Evolutionary conservation across 2,113 vertebrate genomes (phyloP), one percentile per base, ranked within the genome.

Genomic region (Pionites leucogaster): DNA sequence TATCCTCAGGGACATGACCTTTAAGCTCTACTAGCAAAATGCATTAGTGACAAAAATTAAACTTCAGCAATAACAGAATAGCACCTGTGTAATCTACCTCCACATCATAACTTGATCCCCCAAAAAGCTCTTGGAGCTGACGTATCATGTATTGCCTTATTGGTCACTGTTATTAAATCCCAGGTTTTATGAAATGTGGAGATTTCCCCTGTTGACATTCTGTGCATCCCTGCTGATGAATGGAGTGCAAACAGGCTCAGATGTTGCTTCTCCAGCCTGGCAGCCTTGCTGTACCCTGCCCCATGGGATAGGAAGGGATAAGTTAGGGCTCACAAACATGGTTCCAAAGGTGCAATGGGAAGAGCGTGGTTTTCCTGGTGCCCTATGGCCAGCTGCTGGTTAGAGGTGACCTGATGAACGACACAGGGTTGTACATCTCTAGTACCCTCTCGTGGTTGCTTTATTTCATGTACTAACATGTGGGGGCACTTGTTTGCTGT

Each of bases 11-110:
- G 93, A 93, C 33, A 0, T 20, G 78, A 92, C 95, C 82, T 96
- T 88, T 90, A 88, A 94, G 80, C 88, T 92, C 52, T 78, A 63
- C 75, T 75, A 96, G 86, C 86, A 95, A 90, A 92, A 93, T 52
- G 71, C 39, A 65, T 95, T 92, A 94, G 79, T 35, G 88, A 71
- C 69, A 95, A 89, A 92, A 96, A 95, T 90, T 86, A 89, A 94
- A 75, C 90, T 84, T 92, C 1, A 3, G 67, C 74, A 72, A 28
- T 41, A 78, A 50, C 60, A 80, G 87, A 82, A 75, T 9, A 70
- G 64, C 29, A 63, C 6, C 18, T 67, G 12, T 67, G 42, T 47
- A 69, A 81, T 78, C 83, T 50, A 19, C 1, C 1, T 27, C 60
- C 53, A 28, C 25, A 60, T n/a, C n/a, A 11, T 41, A 83, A 76